These are phyloP conservation scores for Helicoverpa assulta DNA, from an alignment of 2,888 invertebrate genomes.

Conservation along the genomic window DNA sequence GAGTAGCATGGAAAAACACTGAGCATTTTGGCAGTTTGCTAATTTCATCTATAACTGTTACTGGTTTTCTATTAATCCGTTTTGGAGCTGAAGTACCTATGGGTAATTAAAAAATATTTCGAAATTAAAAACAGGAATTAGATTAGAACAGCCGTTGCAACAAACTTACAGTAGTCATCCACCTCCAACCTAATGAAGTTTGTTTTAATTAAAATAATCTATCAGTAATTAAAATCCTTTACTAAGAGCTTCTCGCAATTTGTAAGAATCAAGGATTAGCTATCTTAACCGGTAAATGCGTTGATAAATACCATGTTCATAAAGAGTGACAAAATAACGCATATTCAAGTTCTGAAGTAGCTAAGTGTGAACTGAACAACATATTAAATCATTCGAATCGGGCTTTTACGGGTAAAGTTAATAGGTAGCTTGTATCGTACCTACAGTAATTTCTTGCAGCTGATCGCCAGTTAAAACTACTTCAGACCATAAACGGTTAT, in stretches of 20 bases:
- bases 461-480: constrained; percentile 39
- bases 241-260: constrained; percentile 2
- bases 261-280: background rate
- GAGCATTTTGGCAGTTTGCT: too few relatives aligned
- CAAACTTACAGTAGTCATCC: background rate
- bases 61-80: too few relatives aligned
- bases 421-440: constrained; percentile 18
- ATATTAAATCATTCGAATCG: constrained; percentile 23
- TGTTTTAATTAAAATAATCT: constrained; percentile 1
- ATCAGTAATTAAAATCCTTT: background rate
- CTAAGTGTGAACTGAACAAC: constrained; percentile 13
- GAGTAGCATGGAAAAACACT: too few relatives aligned
- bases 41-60: too few relatives aligned
- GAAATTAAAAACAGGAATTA: too few relatives aligned
- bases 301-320: background rate
- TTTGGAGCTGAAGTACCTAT: too few relatives aligned
- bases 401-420: constrained; percentile 14
- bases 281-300: background rate
- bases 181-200: background rate
- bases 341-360: constrained; percentile 18
- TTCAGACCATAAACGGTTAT: constrained; percentile 37
- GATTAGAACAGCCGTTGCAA: too few relatives aligned
- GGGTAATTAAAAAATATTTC: too few relatives aligned
- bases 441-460: constrained; percentile 34
- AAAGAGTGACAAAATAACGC: constrained; percentile 21